phyloP scores from a whole-genome alignment of 2,797 vertebrate genomes.

The Octomys mimax region DNA sequence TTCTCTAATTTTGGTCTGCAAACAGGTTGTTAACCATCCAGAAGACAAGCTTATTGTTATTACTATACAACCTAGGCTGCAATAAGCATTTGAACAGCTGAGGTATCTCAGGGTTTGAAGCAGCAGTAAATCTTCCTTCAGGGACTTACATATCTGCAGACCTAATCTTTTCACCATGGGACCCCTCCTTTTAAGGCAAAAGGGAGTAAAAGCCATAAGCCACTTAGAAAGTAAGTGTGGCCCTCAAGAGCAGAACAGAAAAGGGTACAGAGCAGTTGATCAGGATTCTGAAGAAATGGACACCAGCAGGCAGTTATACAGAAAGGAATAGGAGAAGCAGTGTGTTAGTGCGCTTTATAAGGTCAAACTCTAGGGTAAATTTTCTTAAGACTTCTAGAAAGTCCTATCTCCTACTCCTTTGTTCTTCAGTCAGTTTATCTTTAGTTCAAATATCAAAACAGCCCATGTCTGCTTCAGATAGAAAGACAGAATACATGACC shows the following conservation, averaged over 20 bases:
- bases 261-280: not conserved
- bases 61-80: no score
- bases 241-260: not conserved
- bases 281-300: not conserved
- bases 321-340: not conserved
- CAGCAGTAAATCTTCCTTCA: not conserved
- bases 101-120: not conserved
- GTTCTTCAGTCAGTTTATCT: not conserved
- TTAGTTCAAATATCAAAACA: not conserved
- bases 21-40: no score
- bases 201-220: not conserved
- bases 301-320: not conserved
- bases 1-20: no score
- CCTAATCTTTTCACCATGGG: not conserved
- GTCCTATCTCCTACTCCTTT: not conserved
- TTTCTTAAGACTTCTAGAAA: slow-evolving; percentile 6
- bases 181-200: not conserved
- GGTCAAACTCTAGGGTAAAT: not conserved
- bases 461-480: not conserved
- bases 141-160: rapidly evolving
- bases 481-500: not conserved
- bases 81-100: not conserved
- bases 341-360: not conserved
- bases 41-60: no score
- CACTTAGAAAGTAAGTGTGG: not conserved